Conservation (phyloP, 2,888 invertebrate genomes). For the Graphium colonna region DNA sequence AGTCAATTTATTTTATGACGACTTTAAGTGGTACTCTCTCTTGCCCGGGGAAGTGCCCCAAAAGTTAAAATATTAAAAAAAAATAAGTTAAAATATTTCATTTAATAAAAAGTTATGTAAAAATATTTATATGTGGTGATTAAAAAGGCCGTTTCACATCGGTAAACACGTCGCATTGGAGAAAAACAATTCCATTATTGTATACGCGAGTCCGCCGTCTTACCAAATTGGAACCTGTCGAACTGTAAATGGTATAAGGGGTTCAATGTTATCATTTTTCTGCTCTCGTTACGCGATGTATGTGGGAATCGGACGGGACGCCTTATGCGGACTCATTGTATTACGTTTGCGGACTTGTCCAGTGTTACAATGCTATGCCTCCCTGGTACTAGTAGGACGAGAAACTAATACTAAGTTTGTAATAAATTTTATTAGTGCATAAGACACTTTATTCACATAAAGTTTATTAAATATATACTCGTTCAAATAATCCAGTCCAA, state of each 20-base stretch:
- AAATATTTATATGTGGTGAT: background rate
- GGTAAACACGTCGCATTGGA: background rate
- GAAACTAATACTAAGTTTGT: background rate
- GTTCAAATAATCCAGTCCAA: background rate
- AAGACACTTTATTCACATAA: background rate
- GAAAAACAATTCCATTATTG: constrained; percentile 19
- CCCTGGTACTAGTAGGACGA: background rate
- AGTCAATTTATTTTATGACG: too few relatives aligned
- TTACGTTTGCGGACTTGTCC: background rate
- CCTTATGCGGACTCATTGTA: background rate
- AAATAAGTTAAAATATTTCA: background rate
- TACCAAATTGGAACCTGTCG: constrained; percentile 43
- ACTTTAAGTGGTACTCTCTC: too few relatives aligned
- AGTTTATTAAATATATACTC: background rate
- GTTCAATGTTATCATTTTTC: constrained; percentile 44
- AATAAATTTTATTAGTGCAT: background rate
- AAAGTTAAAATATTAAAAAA: background rate
- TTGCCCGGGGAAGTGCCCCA: too few relatives aligned
- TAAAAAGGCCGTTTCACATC: background rate
- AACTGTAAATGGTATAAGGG: constrained; percentile 36
- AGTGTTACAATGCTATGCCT: background rate
- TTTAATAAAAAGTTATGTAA: background rate
- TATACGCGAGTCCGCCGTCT: constrained; percentile 33
- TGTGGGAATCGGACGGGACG: background rate
- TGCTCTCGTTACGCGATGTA: constrained; percentile 26